These are phyloP conservation scores for Echinops telfairi DNA, from an alignment of 2,113 vertebrate genomes.

Conservation along the genomic window DNA sequence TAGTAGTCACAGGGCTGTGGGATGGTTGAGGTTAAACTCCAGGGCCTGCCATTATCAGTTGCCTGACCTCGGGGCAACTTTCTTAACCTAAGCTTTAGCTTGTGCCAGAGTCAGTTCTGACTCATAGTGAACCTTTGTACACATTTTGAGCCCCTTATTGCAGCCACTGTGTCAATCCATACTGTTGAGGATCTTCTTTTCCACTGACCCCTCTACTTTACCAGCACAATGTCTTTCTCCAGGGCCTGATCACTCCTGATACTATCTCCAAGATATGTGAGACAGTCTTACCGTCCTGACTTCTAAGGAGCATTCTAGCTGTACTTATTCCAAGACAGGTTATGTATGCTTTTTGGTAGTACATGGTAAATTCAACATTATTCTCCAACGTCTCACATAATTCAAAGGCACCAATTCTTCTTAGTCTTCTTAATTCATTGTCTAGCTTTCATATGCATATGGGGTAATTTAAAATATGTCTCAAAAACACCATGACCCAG, in stretches of 20 bases:
- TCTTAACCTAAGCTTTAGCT: conserved; percentile 23
- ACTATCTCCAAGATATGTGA: background rate
- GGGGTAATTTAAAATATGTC: background rate
- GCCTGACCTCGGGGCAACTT: background rate
- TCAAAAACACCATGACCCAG: too few species aligned
- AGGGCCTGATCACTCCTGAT: background rate
- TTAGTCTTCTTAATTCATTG: background rate
- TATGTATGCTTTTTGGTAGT: background rate
- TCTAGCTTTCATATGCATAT: background rate
- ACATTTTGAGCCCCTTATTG: background rate
- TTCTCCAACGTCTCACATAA: background rate
- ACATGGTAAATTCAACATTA: background rate
- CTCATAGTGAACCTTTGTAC: background rate
- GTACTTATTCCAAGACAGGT: background rate
- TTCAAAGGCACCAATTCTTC: background rate
- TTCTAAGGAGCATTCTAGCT: background rate
- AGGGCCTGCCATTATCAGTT: background rate
- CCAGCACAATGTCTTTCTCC: background rate
- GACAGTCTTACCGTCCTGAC: background rate
- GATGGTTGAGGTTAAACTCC: background rate
- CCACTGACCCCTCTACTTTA: background rate
- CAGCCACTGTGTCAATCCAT: background rate
- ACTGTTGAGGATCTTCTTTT: background rate
- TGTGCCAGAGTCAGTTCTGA: background rate
- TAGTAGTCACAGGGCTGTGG: background rate